Base-by-base conservation (phyloP, 2,797 vertebrate species). In the Poeciliopsis gracilis region DNA sequence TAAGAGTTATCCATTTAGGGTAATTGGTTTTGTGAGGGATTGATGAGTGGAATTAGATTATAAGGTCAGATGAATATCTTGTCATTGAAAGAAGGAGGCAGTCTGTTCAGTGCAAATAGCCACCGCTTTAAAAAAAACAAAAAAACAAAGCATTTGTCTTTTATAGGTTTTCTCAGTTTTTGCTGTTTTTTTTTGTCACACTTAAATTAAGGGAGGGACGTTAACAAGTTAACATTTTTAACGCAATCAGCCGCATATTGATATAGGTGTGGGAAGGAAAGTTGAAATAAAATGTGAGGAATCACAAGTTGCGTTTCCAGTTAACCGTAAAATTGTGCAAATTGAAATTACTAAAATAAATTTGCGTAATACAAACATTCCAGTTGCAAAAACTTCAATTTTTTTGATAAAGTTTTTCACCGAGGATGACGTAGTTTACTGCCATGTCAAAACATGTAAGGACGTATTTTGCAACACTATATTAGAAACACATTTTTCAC, bases 1-100 rank as follows among this genome's bases (percentile, higher is more conserved):
- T 43, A 73, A 76, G 83, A 84, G 84, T 63, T 30, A 76, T 83
- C 84, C 81, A 66, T 86, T 91, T 82, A 84, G 63, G 41, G 25
- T 87, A 87, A 88, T 85, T 89, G 88, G 79, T 84, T 92, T 91
- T 85, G 80, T 78, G 73, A 80, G 43, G 84, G 86, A 88, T 85
- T 91, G 79, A 80, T 83, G 51, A 73, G 76, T 79, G 13, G 72
- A 84, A 83, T 87, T 72, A 80, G 76, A 84, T 89, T 79, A 82
- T 23, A 80, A 76, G 85, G 81, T 84, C 77, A 75, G 30, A 73
- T 38, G 47, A 18, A 46, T 78, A 81, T 70, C 12, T n/a, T 41
- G 78, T 75, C 30, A 73, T 81, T 82, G 71, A 81, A 63, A 88
- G 47, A 76, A 79, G 73, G 30, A 76, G 38, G 67, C 63, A 74